Conservation (phyloP, 1,140 invertebrate species). For the Lordiphosa stackelbergi region DNA sequence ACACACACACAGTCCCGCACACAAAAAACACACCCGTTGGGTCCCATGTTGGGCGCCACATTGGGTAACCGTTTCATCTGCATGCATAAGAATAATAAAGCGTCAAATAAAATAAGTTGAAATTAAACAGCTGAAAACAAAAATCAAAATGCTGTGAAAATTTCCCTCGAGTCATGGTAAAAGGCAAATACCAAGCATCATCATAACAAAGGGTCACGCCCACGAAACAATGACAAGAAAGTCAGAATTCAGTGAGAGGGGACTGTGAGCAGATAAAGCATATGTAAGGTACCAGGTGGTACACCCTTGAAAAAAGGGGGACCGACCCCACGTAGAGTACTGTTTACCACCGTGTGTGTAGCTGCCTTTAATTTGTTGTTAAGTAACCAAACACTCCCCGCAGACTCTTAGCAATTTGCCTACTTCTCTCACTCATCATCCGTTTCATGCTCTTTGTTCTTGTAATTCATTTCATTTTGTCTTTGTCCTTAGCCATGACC, state of each 20-base stretch:
- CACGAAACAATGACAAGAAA: constrained; percentile 7
- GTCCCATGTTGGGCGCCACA: constrained; percentile 1
- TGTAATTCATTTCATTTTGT: constrained; percentile 13
- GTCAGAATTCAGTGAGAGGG: constrained; percentile 21
- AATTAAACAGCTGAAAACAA: constrained; percentile 36
- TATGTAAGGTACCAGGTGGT: constrained; percentile 24
- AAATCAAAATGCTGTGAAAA: constrained; percentile 38
- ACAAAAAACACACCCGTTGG: background rate
- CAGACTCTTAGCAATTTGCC: constrained; percentile 19
- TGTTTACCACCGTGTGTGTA: no score
- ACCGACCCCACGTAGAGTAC: no score
- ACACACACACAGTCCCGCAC: background rate
- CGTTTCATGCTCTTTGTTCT: background rate
- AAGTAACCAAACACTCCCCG: no score
- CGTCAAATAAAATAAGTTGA: constrained; percentile 29
- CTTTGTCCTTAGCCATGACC: constrained; percentile 10
- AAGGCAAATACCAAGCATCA: constrained; percentile 1
- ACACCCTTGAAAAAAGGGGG: background rate
- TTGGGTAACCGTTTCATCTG: constrained; percentile 10
- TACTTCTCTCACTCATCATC: constrained; percentile 2
- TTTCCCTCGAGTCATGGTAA: constrained; percentile 24
- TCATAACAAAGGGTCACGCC: background rate
- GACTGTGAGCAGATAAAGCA: constrained; percentile 32
- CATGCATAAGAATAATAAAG: constrained; percentile 27
- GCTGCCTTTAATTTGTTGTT: constrained; percentile 21